phyloP scores from a whole-genome alignment of 2,113 vertebrate genomes.

The Electrona antarctica region DNA sequence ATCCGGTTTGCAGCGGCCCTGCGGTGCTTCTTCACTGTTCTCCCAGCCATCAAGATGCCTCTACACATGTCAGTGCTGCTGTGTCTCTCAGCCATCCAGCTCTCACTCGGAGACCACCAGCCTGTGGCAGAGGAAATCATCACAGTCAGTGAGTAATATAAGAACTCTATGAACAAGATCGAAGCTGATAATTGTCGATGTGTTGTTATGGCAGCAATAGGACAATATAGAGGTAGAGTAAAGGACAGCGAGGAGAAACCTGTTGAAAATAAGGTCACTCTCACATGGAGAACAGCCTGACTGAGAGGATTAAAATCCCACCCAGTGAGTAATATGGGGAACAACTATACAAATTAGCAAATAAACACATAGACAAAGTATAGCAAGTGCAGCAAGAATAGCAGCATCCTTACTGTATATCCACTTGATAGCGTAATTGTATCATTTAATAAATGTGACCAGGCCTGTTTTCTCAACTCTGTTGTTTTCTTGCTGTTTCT shows the following conservation, averaged over 20 bases:
- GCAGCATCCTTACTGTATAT: no score
- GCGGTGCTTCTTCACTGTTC: background rate
- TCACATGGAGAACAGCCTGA: background rate
- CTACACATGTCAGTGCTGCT: conserved; percentile 60
- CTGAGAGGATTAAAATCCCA: no score
- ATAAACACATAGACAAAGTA: no score
- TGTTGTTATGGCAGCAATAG: background rate
- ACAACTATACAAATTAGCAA: no score
- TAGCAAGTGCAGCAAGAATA: no score
- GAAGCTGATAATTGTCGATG: background rate
- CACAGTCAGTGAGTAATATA: conserved; percentile 58
- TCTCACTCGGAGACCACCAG: conserved; percentile 55
- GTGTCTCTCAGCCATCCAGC: conserved; percentile 54
- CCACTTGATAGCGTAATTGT: no score
- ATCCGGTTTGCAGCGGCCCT: no score
- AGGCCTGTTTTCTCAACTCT: no score
- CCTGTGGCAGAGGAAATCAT: conserved; percentile 50
- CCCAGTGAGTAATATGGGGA: background rate
- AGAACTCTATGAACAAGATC: background rate
- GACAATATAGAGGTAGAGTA: background rate
- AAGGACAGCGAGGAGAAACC: no score
- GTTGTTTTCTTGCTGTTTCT: no score
- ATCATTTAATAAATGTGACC: no score
- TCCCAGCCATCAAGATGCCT: conserved; percentile 51
- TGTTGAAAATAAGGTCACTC: background rate